Evolutionary conservation across 2,888 invertebrate genomes (phyloP).

Genomic region (Micoletzkya japonica): DNA sequence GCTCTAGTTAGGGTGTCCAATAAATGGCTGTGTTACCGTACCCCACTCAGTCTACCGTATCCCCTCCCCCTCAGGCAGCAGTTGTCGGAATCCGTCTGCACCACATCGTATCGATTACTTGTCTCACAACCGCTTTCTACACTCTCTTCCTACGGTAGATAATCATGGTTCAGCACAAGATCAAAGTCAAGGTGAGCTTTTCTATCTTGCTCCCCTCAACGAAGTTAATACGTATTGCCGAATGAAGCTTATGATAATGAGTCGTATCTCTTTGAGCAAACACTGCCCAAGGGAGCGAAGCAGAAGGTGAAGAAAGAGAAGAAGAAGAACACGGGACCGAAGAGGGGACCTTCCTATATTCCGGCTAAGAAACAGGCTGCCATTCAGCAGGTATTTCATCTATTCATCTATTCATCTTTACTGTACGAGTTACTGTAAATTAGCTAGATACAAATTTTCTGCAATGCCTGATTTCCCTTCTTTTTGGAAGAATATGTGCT

Average conservation of each 20-base stretch:
- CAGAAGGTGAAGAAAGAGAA: constrained; percentile 42
- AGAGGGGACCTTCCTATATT: constrained; percentile 44
- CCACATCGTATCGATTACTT: constrained; percentile 64
- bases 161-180: constrained; percentile 49
- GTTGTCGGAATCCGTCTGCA: constrained; percentile 67
- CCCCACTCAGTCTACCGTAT: too few relatives aligned
- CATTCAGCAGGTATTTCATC: constrained; percentile 38
- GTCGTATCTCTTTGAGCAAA: constrained; percentile 23
- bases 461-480: too few relatives aligned
- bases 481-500: too few relatives aligned
- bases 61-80: constrained; percentile 50
- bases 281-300: constrained; percentile 54
- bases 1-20: too few relatives aligned
- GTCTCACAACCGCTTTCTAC: constrained; percentile 65
- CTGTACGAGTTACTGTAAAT: too few relatives aligned
- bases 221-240: too few relatives aligned
- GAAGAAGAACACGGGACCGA: constrained; percentile 30
- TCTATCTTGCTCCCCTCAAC: too few relatives aligned
- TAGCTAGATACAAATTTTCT: too few relatives aligned
- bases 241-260: background rate
- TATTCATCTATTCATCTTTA: too few relatives aligned
- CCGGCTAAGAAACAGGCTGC: constrained; percentile 51
- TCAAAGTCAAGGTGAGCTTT: constrained; percentile 44
- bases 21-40: too few relatives aligned
- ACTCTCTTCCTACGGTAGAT: constrained; percentile 63